Evolutionary conservation across 1,140 invertebrate genomes (phyloP).

Genomic region (Penaeus japonicus): DNA sequence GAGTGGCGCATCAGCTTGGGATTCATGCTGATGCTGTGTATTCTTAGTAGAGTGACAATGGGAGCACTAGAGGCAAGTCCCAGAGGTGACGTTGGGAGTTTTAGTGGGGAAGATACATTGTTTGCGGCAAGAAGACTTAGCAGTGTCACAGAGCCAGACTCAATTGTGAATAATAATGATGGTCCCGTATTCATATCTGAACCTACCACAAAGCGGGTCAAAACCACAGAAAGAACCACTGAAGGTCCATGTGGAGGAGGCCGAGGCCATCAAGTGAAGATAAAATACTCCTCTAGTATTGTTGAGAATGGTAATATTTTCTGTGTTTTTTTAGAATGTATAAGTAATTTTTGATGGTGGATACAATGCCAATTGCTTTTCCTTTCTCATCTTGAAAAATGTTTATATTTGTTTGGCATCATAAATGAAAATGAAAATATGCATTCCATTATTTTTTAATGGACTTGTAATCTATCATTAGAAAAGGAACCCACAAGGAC

Average conservation of each 20-base stretch:
- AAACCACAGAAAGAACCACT: not conserved
- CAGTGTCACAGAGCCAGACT: conserved; percentile 9
- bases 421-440: too few species aligned
- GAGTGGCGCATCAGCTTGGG: conserved; percentile 25
- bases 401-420: too few species aligned
- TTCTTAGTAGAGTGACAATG: conserved; percentile 17
- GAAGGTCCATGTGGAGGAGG: conserved; percentile 8
- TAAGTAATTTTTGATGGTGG: not conserved
- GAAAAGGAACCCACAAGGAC: too few species aligned
- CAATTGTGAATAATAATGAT: not conserved
- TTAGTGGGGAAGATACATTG: not conserved
- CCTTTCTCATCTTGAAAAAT: not conserved
- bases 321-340: not conserved
- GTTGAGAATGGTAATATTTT: conserved; percentile 63
- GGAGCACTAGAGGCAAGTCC: conserved; percentile 1
- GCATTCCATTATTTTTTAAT: too few species aligned
- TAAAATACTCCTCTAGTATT: conserved; percentile 62
- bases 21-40: conserved; percentile 28
- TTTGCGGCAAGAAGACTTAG: conserved; percentile 42
- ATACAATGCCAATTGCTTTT: not conserved
- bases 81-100: not conserved
- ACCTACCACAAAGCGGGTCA: not conserved
- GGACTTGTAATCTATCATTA: too few species aligned
- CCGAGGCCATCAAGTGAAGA: conserved; percentile 47
- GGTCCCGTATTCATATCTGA: not conserved